Conservation (phyloP, 2,797 vertebrate genomes). For the Hippopotamyrus pictus region DNA sequence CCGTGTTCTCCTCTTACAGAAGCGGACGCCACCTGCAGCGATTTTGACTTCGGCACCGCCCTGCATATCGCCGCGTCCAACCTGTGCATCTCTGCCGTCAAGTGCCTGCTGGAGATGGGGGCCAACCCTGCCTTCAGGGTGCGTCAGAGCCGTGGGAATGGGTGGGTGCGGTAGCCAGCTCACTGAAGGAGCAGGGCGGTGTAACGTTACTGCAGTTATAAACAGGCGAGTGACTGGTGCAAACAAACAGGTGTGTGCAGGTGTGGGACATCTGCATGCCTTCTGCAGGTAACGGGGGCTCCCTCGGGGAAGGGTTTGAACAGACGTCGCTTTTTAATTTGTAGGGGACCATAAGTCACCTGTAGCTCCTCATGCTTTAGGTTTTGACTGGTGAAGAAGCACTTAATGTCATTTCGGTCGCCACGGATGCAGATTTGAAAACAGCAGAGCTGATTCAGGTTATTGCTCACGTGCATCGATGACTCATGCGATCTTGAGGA, state of each 20-base stretch:
- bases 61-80: slow-evolving; percentile 94
- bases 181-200: neutral
- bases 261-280: neutral
- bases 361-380: neutral
- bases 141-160: slow-evolving; percentile 26
- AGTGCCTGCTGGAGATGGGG: slow-evolving; percentile 82
- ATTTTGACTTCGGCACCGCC: slow-evolving; percentile 95
- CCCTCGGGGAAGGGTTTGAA: neutral
- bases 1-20: slow-evolving; percentile 57
- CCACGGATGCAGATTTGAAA: neutral
- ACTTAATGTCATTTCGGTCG: neutral
- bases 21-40: slow-evolving; percentile 92
- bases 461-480: neutral
- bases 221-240: neutral
- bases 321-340: neutral
- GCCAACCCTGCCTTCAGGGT: slow-evolving; percentile 95
- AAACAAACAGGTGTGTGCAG: neutral
- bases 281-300: neutral
- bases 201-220: neutral
- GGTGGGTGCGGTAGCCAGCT: neutral
- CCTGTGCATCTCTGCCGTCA: slow-evolving; percentile 81
- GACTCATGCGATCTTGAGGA: neutral
- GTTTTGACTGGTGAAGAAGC: neutral
- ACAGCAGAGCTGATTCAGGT: neutral
- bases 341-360: neutral